Evolutionary conservation across 2,113 vertebrate species (phyloP).

Genomic region (Amphiprion ocellaris): DNA sequence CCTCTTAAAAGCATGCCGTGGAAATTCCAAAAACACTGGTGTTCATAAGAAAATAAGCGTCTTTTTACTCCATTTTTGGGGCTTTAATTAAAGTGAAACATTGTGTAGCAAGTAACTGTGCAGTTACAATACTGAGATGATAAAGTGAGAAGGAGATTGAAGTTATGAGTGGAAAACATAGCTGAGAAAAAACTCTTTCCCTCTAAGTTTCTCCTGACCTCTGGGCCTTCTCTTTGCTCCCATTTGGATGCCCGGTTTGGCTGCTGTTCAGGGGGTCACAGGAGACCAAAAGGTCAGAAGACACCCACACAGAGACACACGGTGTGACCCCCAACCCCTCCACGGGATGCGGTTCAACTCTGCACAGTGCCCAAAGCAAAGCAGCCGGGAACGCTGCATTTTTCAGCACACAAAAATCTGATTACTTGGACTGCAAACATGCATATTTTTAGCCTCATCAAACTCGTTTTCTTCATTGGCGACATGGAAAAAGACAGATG

Average conservation of each 20-base stretch:
- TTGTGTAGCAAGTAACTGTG: constrained; percentile 4
- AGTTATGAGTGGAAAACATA: constrained; percentile 9
- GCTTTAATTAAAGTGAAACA: not conserved
- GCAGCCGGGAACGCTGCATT: not conserved
- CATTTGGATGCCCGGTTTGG: constrained; percentile 61
- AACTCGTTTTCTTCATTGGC: constrained; percentile 2
- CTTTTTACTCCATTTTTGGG: constrained; percentile 6
- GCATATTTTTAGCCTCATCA: not conserved
- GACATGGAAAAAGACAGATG: not conserved
- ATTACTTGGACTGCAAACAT: constrained; percentile 6
- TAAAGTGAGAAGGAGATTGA: constrained; percentile 24
- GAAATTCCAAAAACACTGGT: constrained; percentile 46
- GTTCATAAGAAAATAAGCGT: constrained; percentile 44
- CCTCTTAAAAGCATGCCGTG: constrained; percentile 39
- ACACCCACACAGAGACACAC: constrained; percentile 71
- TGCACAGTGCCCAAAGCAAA: constrained; percentile 54
- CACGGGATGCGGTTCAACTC: constrained; percentile 61
- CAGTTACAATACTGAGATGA: not conserved
- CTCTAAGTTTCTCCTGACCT: constrained; percentile 65
- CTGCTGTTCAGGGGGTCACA: constrained; percentile 65
- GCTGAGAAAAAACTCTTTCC: constrained; percentile 39
- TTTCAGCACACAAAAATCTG: constrained; percentile 6
- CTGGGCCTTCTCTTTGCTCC: constrained; percentile 55
- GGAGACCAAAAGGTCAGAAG: constrained; percentile 62
- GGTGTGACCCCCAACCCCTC: constrained; percentile 62